These are phyloP conservation scores for Psephotus haematonotus DNA, from an alignment of 2,113 vertebrate species.

Conservation along the genomic window DNA sequence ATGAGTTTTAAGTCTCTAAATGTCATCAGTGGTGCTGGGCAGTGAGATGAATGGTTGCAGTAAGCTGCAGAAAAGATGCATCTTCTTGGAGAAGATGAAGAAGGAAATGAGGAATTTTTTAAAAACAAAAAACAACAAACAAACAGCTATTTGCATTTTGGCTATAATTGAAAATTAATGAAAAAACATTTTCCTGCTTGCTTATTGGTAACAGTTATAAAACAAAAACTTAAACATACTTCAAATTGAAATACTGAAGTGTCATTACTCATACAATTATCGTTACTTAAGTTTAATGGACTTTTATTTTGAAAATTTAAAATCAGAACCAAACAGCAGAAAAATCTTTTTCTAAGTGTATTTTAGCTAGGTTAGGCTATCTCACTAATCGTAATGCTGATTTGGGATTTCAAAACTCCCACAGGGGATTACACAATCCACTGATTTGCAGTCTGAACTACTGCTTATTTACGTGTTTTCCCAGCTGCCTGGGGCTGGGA, in stretches of 20 bases:
- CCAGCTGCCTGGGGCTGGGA: background rate
- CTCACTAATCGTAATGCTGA: background rate
- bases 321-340: background rate
- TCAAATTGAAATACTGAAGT: background rate
- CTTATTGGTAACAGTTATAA: background rate
- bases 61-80: background rate
- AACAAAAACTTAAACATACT: background rate
- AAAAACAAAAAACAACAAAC: background rate
- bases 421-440: constrained; percentile 3
- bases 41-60: background rate
- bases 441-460: constrained; percentile 1
- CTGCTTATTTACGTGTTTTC: constrained; percentile 11
- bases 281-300: background rate
- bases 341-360: background rate
- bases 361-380: background rate
- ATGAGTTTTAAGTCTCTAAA: background rate
- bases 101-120: background rate
- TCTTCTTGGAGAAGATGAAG: background rate
- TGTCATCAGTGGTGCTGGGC: background rate
- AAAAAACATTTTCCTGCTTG: background rate
- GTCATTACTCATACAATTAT: background rate
- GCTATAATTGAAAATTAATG: background rate
- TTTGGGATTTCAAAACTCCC: background rate
- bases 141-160: background rate
- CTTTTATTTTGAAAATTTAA: background rate